Base-by-base conservation (phyloP, 2,797 vertebrate species). In the Accipiter badius region DNA sequence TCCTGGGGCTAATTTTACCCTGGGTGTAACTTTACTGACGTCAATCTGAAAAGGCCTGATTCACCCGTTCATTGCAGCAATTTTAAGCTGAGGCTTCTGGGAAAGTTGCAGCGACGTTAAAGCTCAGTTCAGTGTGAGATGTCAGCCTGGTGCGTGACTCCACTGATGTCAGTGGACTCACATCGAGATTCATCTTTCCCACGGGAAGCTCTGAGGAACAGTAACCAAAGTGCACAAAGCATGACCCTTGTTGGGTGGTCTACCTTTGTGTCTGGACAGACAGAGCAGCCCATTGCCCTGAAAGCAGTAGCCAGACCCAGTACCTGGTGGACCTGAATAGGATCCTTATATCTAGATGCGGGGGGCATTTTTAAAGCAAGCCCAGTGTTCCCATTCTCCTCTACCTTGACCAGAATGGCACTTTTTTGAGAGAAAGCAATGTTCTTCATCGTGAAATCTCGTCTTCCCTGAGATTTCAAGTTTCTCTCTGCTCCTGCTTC, bases 1-100 rank as follows among this genome's bases (percentile, higher is more conserved):
- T 85, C 83, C 71, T 58, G 59, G 31, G 89, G 65, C 61, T 94
- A 65, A 89, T 94, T 94, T 93, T 90, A 81, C 24, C 10, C 83
- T 71, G 78, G 57, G 55, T 87, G 58, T 87, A 90, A 66, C 82
- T 79, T 93, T 20, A 84, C 58, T 82, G 59, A 93, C 50, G 37
- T 87, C 62, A 82, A 25, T 5, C 6, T n/a, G 46, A 82, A 50
- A 90, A 91, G 58, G 58, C 55, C 49, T 62, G 49, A 55, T 85
- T 92, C 40, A 80, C 37, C 37, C 50, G 62, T 89, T 84, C 24
- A 18, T n/a, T 63, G 49, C 44, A 65, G n/a, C 6, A 76, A 26
- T 55, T 66, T 55, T 46, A 54, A 59, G 35, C 52, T 40, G 39
- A 90, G 47, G 8, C 24, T 74, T 54, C 65, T 61, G 50, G 49